These are phyloP conservation scores for Botia almorhae DNA, from an alignment of 2,797 vertebrate genomes.

Conservation along the genomic window DNA sequence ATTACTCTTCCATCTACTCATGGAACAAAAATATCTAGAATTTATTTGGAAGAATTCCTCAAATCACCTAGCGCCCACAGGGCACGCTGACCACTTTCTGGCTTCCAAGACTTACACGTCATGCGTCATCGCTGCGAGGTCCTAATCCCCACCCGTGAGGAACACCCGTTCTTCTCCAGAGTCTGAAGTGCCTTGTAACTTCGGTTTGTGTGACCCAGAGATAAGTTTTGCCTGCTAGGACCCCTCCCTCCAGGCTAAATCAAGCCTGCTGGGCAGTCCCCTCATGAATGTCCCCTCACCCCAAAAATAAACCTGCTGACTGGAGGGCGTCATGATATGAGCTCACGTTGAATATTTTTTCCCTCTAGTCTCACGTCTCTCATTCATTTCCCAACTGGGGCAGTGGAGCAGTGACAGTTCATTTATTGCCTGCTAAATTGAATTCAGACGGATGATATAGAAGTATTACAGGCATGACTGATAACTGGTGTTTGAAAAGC, in stretches of 20 bases:
- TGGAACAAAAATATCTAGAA: constrained; percentile 12
- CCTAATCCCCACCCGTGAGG: constrained; percentile 43
- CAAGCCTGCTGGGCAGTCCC: constrained; percentile 51
- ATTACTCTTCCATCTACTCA: constrained; percentile 11
- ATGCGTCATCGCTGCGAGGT: constrained; percentile 58
- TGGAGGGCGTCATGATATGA: constrained; percentile 62
- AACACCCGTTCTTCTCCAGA: constrained; percentile 38
- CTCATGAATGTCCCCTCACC: constrained; percentile 59
- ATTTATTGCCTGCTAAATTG: constrained; percentile 1
- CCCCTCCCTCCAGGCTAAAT: constrained; percentile 62
- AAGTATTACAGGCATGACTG: constrained; percentile 13
- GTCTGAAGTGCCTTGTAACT: constrained; percentile 35
- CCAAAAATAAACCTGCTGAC: constrained; percentile 68
- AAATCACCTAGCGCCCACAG: neutral
- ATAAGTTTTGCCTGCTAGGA: constrained; percentile 10
- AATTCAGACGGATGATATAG: neutral
- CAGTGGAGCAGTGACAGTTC: constrained; percentile 36
- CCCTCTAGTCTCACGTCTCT: neutral
- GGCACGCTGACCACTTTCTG: neutral
- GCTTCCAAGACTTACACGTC: constrained; percentile 59
- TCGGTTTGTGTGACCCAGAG: constrained; percentile 26
- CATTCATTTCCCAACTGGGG: constrained; percentile 32
- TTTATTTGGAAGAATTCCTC: neutral
- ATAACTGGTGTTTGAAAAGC: constrained; percentile 6
- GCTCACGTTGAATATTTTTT: constrained; percentile 49